Conservation (phyloP, 2,113 vertebrate genomes). For the Rynchops niger region DNA sequence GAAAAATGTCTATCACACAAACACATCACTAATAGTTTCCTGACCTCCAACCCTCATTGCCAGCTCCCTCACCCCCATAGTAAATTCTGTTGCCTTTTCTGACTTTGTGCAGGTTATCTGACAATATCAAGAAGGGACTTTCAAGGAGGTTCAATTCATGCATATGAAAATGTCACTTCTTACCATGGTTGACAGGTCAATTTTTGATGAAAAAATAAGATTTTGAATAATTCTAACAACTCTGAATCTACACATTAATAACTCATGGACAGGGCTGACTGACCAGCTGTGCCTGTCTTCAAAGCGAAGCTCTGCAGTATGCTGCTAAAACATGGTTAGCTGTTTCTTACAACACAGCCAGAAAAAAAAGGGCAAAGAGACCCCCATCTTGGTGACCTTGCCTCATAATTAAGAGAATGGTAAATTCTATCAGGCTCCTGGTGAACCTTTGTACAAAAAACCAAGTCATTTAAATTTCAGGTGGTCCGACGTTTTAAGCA, state of each 20-base stretch:
- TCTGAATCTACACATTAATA: not conserved
- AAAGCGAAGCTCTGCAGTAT: not conserved
- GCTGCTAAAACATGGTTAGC: not conserved
- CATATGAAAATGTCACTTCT: not conserved
- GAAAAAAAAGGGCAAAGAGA: not conserved
- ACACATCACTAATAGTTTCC: not conserved
- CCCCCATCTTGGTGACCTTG: not conserved
- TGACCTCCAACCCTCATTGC: accelerated
- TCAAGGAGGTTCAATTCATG: not conserved
- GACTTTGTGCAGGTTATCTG: not conserved
- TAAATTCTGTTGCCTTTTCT: not conserved
- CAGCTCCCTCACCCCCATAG: not conserved
- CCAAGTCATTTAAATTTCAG: accelerated
- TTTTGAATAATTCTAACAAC: not conserved
- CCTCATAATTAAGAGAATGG: not conserved
- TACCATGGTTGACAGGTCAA: not conserved
- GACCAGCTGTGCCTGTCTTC: not conserved
- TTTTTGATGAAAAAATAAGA: not conserved
- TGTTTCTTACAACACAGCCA: not conserved
- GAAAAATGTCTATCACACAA: not conserved
- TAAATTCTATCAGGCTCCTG: not conserved
- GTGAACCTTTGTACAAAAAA: not conserved
- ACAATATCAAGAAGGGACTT: not conserved
- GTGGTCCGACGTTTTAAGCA: not conserved
- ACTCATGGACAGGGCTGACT: not conserved